phyloP scores from a whole-genome alignment of 1,140 invertebrate species.

The Coptotermes formosanus region DNA sequence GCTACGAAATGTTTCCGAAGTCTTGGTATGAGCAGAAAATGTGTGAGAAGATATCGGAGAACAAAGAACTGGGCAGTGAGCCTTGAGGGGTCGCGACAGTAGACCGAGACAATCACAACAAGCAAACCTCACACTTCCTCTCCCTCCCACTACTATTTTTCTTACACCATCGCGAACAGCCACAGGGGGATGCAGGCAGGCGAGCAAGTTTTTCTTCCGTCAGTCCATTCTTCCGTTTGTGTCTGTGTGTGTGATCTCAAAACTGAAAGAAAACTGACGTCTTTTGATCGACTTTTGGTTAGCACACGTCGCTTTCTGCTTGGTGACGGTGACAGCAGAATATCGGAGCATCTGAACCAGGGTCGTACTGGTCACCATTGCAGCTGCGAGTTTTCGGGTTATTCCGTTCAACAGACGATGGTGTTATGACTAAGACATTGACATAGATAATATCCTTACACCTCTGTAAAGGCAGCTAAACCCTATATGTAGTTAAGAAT shows the following conservation, averaged over 20 bases:
- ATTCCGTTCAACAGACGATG: neutral
- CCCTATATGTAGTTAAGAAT: too few relatives aligned
- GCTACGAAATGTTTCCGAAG: neutral
- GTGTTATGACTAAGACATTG: neutral
- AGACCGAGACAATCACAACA: neutral
- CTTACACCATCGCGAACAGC: neutral
- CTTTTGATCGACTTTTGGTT: slow-evolving; percentile 12
- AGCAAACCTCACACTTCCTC: neutral
- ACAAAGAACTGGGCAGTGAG: neutral
- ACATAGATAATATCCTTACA: neutral
- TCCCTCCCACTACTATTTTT: too few relatives aligned
- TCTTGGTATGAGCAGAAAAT: neutral
- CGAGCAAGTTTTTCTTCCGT: neutral
- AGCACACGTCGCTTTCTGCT: neutral
- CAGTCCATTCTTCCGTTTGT: neutral
- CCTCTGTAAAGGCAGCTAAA: too few relatives aligned
- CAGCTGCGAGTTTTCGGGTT: neutral
- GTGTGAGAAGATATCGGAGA: neutral
- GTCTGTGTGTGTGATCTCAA: neutral
- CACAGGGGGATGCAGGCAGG: neutral
- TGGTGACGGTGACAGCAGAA: neutral
- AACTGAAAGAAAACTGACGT: neutral
- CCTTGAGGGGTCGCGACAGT: neutral
- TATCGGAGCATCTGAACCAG: neutral
- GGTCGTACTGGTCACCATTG: neutral